Percentiles rank a stretch among this genome's conserved stretches.
Conservation (phyloP, 2,888 invertebrate genomes). For the Microchrysa polita region DNA sequence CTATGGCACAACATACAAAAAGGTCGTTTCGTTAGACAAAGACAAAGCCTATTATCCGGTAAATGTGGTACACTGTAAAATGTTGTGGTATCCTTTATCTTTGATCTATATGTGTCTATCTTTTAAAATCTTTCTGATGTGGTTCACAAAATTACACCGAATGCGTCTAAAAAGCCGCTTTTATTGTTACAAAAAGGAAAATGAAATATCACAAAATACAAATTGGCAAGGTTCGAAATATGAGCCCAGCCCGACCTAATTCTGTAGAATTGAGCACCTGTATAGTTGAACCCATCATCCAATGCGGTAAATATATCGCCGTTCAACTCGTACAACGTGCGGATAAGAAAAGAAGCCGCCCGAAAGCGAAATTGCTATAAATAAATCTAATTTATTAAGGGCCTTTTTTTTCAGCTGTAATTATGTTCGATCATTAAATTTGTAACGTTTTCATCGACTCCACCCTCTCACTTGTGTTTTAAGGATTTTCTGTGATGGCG, state of each 20-base stretch:
- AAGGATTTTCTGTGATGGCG: background rate
- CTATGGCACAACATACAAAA: slow-evolving; percentile 18
- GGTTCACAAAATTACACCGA: slow-evolving; percentile 36
- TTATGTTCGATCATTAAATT: slow-evolving; percentile 49
- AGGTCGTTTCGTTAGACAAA: slow-evolving; percentile 21
- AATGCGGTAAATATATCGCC: background rate
- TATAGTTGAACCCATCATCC: background rate
- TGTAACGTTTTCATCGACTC: slow-evolving; percentile 50
- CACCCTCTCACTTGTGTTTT: slow-evolving; percentile 9
- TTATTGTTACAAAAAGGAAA: slow-evolving; percentile 7
- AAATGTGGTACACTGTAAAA: slow-evolving; percentile 13
- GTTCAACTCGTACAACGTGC: too few species aligned
- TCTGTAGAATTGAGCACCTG: slow-evolving; percentile 25
- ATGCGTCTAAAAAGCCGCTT: slow-evolving; percentile 23
- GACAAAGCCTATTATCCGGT: slow-evolving; percentile 30
- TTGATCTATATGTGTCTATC: slow-evolving; percentile 13
- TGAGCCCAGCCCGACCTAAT: background rate
- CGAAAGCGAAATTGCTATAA: slow-evolving; percentile 39
- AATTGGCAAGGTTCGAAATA: slow-evolving; percentile 13
- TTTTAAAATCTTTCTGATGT: slow-evolving; percentile 27
- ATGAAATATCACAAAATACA: background rate
- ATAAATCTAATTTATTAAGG: slow-evolving; percentile 46
- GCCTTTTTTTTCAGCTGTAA: slow-evolving; percentile 32
- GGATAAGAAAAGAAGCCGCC: slow-evolving; percentile 33
- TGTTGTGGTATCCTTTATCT: slow-evolving; percentile 21